Evolutionary conservation across 2,797 vertebrate species (phyloP), one percentile per base, ranked within the genome.

Genomic region (Chanos chanos): DNA sequence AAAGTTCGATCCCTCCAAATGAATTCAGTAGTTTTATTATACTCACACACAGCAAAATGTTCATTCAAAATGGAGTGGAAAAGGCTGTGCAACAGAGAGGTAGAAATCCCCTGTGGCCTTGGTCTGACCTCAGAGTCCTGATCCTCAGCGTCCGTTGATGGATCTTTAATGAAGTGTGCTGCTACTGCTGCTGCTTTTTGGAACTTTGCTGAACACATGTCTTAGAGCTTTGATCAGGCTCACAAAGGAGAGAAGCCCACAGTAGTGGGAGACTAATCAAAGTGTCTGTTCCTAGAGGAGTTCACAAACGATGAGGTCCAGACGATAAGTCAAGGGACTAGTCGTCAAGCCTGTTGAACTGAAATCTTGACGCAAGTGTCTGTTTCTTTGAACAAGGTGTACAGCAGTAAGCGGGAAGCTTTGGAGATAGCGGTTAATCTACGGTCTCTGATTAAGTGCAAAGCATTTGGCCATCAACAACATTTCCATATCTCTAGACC

Each of bases 151-250:
- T 66, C 66, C 13, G 51, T 31, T 40, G 44, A 51, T n/a, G 59
- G 12, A 13, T 47, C 45, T 54, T 70, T 71, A 75, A 72, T 73
- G 66, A 77, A 76, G 71, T 76, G 60, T 73, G 62, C 54, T 61
- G 61, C 74, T 64, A 68, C 66, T 41, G 62, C 70, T 61, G 50
- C 64, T 27, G 22, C 37, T 63, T 27, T n/a, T 64, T 44, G 34
- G 62, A 47, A 45, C 60, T 61, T 53, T 52, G 49, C 45, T 56
- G 47, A 75, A 70, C 64, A 75, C 74, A 77, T 70, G 77, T 75
- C 70, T 63, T 58, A 22, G 31, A 37, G 53, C 74, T 81, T 82
- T 83, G 78, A 81, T 81, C 77, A 78, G 41, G 31, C 25, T 44
- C 4, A 41, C 44, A 50, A 62, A 39, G 41, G 44, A 62, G 64